Percentiles rank a stretch among this genome's conserved stretches.
These are phyloP conservation scores for Halocynthia aurantium DNA, from an alignment of 23 tunicate species.

Conservation along the genomic window DNA sequence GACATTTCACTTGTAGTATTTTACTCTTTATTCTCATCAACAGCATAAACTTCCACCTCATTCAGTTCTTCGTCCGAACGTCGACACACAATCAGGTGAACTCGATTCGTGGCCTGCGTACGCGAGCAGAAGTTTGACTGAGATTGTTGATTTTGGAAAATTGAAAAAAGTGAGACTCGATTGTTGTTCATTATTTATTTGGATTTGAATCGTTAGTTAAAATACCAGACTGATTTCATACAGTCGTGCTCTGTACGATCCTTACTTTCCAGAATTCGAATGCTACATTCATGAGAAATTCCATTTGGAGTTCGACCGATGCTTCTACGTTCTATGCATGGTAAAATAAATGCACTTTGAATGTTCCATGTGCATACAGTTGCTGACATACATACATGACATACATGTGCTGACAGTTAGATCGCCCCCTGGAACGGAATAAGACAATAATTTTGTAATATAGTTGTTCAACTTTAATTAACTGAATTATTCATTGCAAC, in stretches of 20 bases:
- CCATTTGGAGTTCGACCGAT: no score
- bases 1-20: background rate
- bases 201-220: no score
- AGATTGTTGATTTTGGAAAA: constrained; percentile 38
- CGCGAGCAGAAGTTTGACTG: constrained; percentile 71
- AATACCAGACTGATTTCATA: no score
- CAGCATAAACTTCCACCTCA: constrained; percentile 74
- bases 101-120: constrained; percentile 95
- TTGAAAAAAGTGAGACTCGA: constrained; percentile 17
- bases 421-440: no score
- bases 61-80: constrained; percentile 51
- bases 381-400: no score
- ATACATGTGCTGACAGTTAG: no score
- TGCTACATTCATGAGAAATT: no score
- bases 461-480: no score
- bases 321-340: background rate
- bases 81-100: constrained; percentile 81
- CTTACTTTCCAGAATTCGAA: background rate
- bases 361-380: no score
- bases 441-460: no score
- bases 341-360: background rate
- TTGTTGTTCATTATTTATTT: background rate
- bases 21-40: constrained; percentile 7
- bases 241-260: background rate
- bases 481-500: no score